Evolutionary conservation across 2,888 invertebrate genomes (phyloP), one percentile per base, ranked within the genome.

Genomic region (Cephalotes varians): DNA sequence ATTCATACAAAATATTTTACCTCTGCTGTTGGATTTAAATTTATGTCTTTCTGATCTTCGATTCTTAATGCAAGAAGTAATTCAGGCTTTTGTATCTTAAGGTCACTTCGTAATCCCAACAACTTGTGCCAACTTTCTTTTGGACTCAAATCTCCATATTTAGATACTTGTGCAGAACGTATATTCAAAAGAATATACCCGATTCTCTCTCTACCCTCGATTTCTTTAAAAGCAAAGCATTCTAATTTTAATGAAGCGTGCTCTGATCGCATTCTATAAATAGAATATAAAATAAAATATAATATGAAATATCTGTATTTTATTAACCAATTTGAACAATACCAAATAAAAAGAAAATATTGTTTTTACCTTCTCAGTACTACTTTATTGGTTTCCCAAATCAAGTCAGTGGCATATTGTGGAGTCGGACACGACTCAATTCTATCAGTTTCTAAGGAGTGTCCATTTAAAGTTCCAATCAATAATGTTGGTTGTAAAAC

Each of bases 301-400:
- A n/a, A 21, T 10, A 34, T 60, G 10, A 60, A 62, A 25, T 15
- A 25, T 71, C 49, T 9, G 12, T 25, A 64, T 58, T 49, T 49
- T 37, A 28, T 18, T 9, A 56, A 49, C 15, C 1, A 5, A 44
- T 65, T 67, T 40, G 1, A 40, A n/a, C n/a, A n/a, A n/a, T n/a
- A n/a, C n/a, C n/a, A n/a, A n/a, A 64, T 40, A 64, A 25, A 67
- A 25, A 40, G 15, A 51, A 34, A 56, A 44, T 15, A 15, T 0
- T 15, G 49, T 67, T 80, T 82, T n/a, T 94, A 96, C 96, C 96
- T 96, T 90, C 97, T 95, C 87, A 97, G 95, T 83, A 96, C 95
- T 88, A 96, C 96, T 94, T 97, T 97, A 88, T 97, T 97, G 2
- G 97, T 96, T 93, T 97, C 97, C 98, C 98, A 98, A 72, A 97